Conservation (phyloP, 1,140 invertebrate species). For the Cepaea nemoralis region DNA sequence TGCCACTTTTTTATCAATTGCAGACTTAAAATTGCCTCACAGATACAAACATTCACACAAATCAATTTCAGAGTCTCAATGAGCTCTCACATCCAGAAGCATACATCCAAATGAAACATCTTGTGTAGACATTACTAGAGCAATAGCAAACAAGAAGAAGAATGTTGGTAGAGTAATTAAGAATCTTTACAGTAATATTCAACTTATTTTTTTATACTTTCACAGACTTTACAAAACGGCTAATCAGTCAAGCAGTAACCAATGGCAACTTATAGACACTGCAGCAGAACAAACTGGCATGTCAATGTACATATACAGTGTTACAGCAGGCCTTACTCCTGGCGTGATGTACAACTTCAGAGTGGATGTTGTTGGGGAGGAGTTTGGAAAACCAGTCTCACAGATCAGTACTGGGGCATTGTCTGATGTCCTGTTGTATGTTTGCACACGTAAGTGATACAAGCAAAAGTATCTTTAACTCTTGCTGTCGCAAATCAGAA, state of each 20-base stretch:
- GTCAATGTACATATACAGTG: conserved; percentile 7
- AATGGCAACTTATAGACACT: not conserved
- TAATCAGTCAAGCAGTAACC: not conserved
- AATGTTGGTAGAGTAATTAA: no score
- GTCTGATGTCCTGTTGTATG: conserved; percentile 31
- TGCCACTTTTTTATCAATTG: no score
- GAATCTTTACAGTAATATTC: no score
- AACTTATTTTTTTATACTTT: not conserved
- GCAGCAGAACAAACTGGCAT: not conserved
- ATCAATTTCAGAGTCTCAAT: no score
- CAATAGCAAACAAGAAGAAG: no score
- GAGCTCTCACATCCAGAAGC: no score
- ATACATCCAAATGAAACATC: no score
- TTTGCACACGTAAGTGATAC: conserved; percentile 50
- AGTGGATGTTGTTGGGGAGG: conserved; percentile 44
- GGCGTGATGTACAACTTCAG: conserved; percentile 50
- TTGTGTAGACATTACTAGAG: no score
- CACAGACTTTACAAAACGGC: not conserved
- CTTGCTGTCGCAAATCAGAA: no score
- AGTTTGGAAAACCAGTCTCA: conserved; percentile 45
- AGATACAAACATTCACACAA: no score
- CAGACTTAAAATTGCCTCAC: no score
- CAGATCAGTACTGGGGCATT: conserved; percentile 37
- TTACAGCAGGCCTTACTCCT: not conserved
- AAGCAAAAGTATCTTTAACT: no score